A percentile compares a stretch with the other conserved stretches of the same genome.
Conservation (phyloP, 2,797 vertebrate genomes). For the Pristis pectinata region DNA sequence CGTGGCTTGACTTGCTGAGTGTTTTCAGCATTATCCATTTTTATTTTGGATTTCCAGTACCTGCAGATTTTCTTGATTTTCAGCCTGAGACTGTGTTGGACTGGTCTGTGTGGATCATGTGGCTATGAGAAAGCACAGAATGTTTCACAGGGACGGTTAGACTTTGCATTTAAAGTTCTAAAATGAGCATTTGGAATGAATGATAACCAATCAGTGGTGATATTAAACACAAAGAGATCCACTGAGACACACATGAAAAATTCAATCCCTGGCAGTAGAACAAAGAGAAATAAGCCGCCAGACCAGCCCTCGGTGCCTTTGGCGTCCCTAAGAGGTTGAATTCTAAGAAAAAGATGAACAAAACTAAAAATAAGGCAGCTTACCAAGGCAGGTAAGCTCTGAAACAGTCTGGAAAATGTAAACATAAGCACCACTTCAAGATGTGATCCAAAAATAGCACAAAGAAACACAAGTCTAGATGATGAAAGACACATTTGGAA, state of each 20-base stretch:
- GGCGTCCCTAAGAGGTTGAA: neutral
- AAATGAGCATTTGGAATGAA: neutral
- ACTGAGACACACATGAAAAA: neutral
- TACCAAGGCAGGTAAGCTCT: neutral
- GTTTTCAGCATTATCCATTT: too few relatives aligned
- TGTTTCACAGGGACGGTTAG: neutral
- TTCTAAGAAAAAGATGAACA: neutral
- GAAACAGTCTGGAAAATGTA: neutral
- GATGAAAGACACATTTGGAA: neutral
- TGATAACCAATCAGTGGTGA: neutral
- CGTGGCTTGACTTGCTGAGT: too few relatives aligned
- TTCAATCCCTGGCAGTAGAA: neutral
- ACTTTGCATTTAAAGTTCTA: neutral
- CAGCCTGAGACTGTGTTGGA: neutral
- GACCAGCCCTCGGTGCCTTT: neutral
- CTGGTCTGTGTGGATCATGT: neutral
- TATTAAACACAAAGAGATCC: neutral
- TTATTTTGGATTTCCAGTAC: too few relatives aligned
- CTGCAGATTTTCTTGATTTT: too few relatives aligned
- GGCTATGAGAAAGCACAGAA: neutral
- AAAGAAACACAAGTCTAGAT: neutral
- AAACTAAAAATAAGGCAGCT: neutral
- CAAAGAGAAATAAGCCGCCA: neutral
- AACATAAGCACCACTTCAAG: neutral
- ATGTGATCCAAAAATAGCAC: neutral